These are phyloP conservation scores for Papilio gigon DNA, from an alignment of 2,888 invertebrate species.

Conservation along the genomic window DNA sequence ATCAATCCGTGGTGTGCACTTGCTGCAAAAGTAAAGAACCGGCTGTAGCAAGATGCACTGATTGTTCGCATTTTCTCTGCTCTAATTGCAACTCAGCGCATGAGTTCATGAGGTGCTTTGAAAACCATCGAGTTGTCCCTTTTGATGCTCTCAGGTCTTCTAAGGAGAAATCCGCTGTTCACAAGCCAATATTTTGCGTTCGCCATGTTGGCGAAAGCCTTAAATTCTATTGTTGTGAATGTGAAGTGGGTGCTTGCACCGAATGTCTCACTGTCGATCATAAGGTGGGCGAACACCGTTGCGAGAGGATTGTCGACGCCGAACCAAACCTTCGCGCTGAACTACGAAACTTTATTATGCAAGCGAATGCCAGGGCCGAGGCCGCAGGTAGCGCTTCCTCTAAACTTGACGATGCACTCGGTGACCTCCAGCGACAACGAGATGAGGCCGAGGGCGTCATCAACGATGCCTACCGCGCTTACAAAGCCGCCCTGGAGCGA, in stretches of 20 bases:
- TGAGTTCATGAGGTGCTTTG: slow-evolving; percentile 98
- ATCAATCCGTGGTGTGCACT: slow-evolving; percentile 90
- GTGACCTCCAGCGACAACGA: slow-evolving; percentile 92
- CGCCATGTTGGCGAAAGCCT: slow-evolving; percentile 91
- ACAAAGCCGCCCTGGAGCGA: slow-evolving; percentile 90
- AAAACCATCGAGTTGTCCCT: slow-evolving; percentile 94
- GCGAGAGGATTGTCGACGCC: slow-evolving; percentile 90
- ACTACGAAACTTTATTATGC: slow-evolving; percentile 87
- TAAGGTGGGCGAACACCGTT: slow-evolving; percentile 91
- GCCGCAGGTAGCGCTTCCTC: slow-evolving; percentile 89
- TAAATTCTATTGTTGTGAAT: slow-evolving; percentile 93
- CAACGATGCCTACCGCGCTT: slow-evolving; percentile 89
- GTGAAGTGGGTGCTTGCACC: slow-evolving; percentile 92
- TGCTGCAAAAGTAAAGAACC: slow-evolving; percentile 98
- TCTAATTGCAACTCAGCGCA: slow-evolving; percentile 97
- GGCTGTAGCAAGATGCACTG: slow-evolving; percentile 96
- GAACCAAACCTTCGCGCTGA: slow-evolving; percentile 90
- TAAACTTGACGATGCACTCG: slow-evolving; percentile 89
- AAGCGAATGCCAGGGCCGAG: slow-evolving; percentile 88
- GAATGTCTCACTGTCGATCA: slow-evolving; percentile 93
- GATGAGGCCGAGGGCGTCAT: slow-evolving; percentile 93
- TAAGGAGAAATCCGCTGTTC: slow-evolving; percentile 91
- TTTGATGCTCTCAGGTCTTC: slow-evolving; percentile 92
- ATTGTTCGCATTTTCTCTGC: slow-evolving; percentile 97
- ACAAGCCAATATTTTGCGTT: slow-evolving; percentile 93